Evolutionary conservation across 2,797 vertebrate species (phyloP), one percentile per base, ranked within the genome.

Genomic region (Macropus fuliginosus): DNA sequence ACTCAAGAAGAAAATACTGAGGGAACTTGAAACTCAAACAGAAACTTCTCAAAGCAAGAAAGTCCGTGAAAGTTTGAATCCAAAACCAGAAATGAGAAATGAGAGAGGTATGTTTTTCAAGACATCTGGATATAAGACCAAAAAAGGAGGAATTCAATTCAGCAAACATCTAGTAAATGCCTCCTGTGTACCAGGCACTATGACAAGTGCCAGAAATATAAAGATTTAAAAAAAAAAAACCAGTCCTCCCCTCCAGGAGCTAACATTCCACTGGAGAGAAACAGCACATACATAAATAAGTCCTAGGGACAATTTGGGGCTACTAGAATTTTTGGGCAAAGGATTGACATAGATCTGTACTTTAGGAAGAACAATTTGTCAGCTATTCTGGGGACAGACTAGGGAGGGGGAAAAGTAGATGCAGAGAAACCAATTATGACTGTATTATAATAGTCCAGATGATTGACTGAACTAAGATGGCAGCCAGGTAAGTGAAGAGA

Each of bases 51-150:
- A 56, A 13, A 46, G 18, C 90, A 95, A 91, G 8, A 92, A 2
- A 24, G 55, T 21, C 62, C 6, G 11, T 81, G 40, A 92, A 40
- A 8, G 3, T 94, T 50, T 87, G 56, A 29, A 54, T 59, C 27
- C 28, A 89, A 55, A 74, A 81, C 46, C 56, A 93, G 27, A 96
- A 93, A 90, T 12, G 54, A 97, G 24, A 14, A 10, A 31, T 59
- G 12, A 24, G 6, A 92, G 94, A 28, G n/a, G 89, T n/a, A 81
- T 46, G 89, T 93, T 90, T 91, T 66, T 12, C 4, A 57, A 95
- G 74, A 93, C 4, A 74, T 34, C 10, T 55, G 24, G 56, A 46
- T 91, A 74, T 5, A 46, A 54, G 31, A 94, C 2, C 55, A 5
- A 56, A 55, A 81, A 46, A 81, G 74, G 18, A 81, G 6, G 21